These are phyloP conservation scores for Microtus montanus DNA, from an alignment of 2,113 vertebrate species.

Conservation along the genomic window DNA sequence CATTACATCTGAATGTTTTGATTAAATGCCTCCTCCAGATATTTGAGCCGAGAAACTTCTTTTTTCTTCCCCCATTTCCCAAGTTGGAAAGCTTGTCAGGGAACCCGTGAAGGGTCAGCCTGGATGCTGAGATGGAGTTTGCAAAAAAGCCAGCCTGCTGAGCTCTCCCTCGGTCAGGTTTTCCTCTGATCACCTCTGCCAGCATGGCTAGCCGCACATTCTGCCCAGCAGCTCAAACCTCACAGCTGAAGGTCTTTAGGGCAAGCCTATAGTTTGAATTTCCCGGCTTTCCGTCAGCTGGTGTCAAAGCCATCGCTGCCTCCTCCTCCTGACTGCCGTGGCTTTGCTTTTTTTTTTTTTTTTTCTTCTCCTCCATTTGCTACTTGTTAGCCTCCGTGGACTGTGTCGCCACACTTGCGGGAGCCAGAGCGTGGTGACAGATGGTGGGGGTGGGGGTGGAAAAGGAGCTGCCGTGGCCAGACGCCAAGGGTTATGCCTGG, in stretches of 20 bases:
- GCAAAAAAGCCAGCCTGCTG: not conserved
- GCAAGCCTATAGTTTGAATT: slow-evolving; percentile 79
- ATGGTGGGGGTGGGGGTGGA: slow-evolving; percentile 80
- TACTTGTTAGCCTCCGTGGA: slow-evolving; percentile 77
- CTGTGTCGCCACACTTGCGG: slow-evolving; percentile 80
- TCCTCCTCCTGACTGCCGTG: slow-evolving; percentile 61
- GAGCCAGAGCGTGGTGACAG: slow-evolving; percentile 85
- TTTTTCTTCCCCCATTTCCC: not conserved
- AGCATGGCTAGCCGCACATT: not conserved
- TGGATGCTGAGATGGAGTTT: not conserved
- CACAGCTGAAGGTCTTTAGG: slow-evolving; percentile 48
- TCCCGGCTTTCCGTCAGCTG: slow-evolving; percentile 79
- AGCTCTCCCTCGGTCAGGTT: not conserved
- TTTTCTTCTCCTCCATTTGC: slow-evolving; percentile 80
- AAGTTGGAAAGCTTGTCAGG: slow-evolving; percentile 16
- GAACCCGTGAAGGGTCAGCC: not conserved
- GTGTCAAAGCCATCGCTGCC: slow-evolving; percentile 56
- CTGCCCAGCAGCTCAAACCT: not conserved
- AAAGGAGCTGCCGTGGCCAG: slow-evolving; percentile 80
- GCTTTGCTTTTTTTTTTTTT: slow-evolving; percentile 73
- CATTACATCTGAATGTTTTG: not conserved
- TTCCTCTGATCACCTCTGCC: not conserved
- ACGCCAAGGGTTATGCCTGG: slow-evolving; percentile 84
- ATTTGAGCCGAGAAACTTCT: slow-evolving; percentile 26
- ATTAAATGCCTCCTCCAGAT: slow-evolving; percentile 59